Evolutionary conservation across 2,113 vertebrate species (phyloP).

Genomic region (Myotis yumanensis): DNA sequence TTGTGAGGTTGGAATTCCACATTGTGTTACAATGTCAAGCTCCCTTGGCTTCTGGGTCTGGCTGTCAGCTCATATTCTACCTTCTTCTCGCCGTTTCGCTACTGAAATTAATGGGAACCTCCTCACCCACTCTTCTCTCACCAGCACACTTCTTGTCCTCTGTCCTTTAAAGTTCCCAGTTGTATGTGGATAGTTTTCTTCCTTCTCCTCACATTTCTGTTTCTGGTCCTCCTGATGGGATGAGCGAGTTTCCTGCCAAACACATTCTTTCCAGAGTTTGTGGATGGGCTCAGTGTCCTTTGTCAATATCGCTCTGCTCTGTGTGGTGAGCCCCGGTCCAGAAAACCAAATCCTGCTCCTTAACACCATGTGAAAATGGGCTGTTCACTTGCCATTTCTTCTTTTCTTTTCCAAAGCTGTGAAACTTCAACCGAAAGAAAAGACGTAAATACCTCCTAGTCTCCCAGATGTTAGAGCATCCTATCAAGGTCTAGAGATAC

Average conservation of each 20-base stretch:
- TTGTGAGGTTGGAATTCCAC: neutral
- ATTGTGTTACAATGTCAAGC: neutral
- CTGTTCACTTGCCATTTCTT: neutral
- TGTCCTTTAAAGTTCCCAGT: neutral
- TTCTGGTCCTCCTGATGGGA: neutral
- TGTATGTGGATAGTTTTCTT: neutral
- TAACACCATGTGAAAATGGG: neutral
- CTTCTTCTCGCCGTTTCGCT: neutral
- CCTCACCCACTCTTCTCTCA: neutral
- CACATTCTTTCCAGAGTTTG: neutral
- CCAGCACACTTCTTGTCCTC: neutral
- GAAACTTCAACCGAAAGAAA: neutral
- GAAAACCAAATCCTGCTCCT: neutral
- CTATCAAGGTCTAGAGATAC: neutral
- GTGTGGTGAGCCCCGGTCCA: neutral
- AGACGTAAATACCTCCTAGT: neutral
- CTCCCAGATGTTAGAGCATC: neutral
- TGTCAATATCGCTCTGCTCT: neutral
- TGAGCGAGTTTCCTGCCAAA: neutral
- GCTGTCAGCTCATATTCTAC: fast-evolving
- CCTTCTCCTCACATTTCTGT: neutral
- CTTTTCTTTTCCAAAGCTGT: neutral
- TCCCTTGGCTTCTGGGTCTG: neutral
- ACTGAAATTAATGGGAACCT: too few species aligned
- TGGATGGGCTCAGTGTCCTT: neutral